Percentiles rank a stretch among this genome's conserved stretches.
phyloP scores from a whole-genome alignment of 2,797 vertebrate genomes.

The Gobio occitaniae region DNA sequence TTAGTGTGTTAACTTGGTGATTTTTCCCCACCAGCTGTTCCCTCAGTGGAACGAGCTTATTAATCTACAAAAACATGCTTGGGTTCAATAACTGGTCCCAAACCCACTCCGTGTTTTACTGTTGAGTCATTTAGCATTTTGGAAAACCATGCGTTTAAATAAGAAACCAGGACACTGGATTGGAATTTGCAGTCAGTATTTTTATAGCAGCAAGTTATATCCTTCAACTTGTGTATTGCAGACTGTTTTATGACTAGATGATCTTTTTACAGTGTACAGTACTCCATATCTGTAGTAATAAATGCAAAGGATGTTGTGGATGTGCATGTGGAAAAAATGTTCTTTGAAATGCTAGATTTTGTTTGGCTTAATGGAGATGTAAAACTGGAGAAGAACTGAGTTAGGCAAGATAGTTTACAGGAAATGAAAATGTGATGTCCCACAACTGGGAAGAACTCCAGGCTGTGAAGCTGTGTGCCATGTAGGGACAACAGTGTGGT shows the following conservation, averaged over 20 bases:
- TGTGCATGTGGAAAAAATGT: not conserved
- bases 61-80: conserved; percentile 45
- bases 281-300: not conserved
- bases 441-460: conserved; percentile 51
- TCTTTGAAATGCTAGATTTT: not conserved
- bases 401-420: conserved; percentile 42
- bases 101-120: conserved; percentile 42
- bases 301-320: not conserved
- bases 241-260: not conserved
- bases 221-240: not conserved
- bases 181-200: conserved; percentile 20
- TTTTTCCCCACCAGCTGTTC: conserved; percentile 54
- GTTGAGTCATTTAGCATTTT: conserved; percentile 44
- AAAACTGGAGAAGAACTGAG: conserved; percentile 10
- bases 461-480: conserved; percentile 30
- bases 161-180: conserved; percentile 23
- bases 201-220: conserved; percentile 8
- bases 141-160: conserved; percentile 20
- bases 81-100: conserved; percentile 37
- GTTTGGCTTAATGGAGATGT: not conserved
- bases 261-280: not conserved
- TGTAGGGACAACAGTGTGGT: conserved; percentile 37
- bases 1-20: conserved; percentile 15
- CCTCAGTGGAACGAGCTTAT: conserved; percentile 50
- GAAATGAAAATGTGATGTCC: conserved; percentile 56